A percentile compares a stretch with the other conserved stretches of the same genome.
Conservation (phyloP, 2,888 invertebrate species). For the Crematogaster levior region DNA sequence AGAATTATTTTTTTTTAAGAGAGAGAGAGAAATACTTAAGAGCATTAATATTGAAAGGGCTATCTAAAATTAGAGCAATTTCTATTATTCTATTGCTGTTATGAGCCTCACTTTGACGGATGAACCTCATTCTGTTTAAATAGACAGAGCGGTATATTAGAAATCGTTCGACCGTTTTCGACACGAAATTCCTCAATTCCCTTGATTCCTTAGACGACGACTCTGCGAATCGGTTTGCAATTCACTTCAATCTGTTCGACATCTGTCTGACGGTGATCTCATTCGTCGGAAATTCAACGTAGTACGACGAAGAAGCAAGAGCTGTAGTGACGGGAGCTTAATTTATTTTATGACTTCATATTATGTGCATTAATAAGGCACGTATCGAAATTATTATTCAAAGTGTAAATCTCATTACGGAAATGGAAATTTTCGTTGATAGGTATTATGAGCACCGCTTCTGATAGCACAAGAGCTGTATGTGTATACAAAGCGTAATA, state of each 20-base stretch:
- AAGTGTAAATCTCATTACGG: constrained; percentile 6
- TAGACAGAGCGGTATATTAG: constrained; percentile 11
- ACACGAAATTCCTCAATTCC: background rate
- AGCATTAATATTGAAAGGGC: background rate
- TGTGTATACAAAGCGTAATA: background rate
- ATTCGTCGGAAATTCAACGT: constrained; percentile 16
- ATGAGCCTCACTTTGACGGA: background rate
- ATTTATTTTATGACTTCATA: constrained; percentile 27
- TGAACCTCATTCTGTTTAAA: constrained; percentile 8
- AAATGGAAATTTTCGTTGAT: constrained; percentile 17
- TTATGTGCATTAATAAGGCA: constrained; percentile 5
- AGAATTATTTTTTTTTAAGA: background rate
- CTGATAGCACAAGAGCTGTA: constrained; percentile 4
- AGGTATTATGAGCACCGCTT: constrained; percentile 10
- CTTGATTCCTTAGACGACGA: constrained; percentile 22
- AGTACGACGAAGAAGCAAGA: background rate
- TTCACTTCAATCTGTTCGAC: constrained; percentile 21
- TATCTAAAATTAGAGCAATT: background rate
- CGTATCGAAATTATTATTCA: constrained; percentile 25
- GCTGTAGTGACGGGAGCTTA: background rate
- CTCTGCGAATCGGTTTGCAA: constrained; percentile 24
- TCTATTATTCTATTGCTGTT: background rate
- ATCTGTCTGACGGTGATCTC: background rate
- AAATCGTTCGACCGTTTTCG: background rate
- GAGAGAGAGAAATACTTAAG: background rate